Percentiles rank a stretch among this genome's conserved stretches.
Conservation (phyloP, 2,888 invertebrate genomes). For the Dasypogon diadema region DNA sequence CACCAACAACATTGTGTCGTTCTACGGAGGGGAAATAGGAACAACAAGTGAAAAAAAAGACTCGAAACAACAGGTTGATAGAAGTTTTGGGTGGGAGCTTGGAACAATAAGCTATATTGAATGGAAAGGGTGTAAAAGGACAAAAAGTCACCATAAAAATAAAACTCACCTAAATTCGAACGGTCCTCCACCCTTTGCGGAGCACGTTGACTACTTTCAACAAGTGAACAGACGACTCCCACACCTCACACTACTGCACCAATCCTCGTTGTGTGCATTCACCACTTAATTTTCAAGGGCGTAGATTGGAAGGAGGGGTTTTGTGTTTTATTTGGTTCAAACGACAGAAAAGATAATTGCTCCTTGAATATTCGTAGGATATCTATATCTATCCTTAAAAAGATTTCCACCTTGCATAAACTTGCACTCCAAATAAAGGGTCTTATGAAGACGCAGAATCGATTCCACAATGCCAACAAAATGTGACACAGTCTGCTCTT, state of each 20-base stretch:
- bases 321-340: background rate
- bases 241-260: background rate
- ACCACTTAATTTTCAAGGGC: background rate
- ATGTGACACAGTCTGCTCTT: background rate
- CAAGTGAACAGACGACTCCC: constrained; percentile 14
- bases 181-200: background rate
- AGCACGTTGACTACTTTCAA: constrained; percentile 34
- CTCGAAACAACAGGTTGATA: constrained; percentile 25
- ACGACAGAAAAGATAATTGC: too few relatives aligned
- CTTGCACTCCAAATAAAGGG: too few relatives aligned
- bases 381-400: too few relatives aligned
- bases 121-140: background rate
- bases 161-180: constrained; percentile 16
- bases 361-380: too few relatives aligned
- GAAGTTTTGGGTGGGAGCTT: background rate
- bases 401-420: too few relatives aligned
- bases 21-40: background rate
- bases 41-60: background rate
- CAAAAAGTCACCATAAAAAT: background rate
- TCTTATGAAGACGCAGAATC: constrained; percentile 29
- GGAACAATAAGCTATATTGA: background rate
- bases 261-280: background rate
- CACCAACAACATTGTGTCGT: background rate
- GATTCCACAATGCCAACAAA: background rate
- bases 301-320: background rate